Evolutionary conservation across 2,888 invertebrate species (phyloP).

Genomic region (Leucoptera coffeella): DNA sequence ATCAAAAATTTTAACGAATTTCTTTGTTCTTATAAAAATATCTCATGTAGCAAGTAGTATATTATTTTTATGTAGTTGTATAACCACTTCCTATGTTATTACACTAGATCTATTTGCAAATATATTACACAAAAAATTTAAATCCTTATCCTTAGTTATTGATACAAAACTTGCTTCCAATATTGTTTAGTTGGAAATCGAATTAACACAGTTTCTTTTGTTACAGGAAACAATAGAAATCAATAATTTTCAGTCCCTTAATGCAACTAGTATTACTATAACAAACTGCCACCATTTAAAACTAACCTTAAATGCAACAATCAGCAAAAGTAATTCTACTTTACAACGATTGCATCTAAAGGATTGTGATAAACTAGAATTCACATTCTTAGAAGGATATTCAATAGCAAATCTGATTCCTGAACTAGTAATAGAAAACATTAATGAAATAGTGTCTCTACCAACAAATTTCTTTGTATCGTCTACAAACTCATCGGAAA

Average conservation of each 20-base stretch:
- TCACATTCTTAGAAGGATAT: slow-evolving; percentile 16
- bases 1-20: too few species aligned
- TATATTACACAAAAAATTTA: too few species aligned
- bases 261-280: slow-evolving; percentile 32
- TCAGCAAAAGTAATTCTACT: too few species aligned
- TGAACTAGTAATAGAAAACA: slow-evolving; percentile 37
- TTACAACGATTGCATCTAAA: slow-evolving; percentile 27
- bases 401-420: slow-evolving; percentile 30
- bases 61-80: too few species aligned
- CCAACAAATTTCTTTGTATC: slow-evolving; percentile 39
- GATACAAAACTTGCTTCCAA: too few species aligned
- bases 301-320: slow-evolving; percentile 38
- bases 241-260: slow-evolving; percentile 42
- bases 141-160: too few species aligned
- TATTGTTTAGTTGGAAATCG: too few species aligned
- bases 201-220: too few species aligned
- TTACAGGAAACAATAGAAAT: slow-evolving; percentile 47
- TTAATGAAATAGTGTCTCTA: slow-evolving; percentile 31
- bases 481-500: slow-evolving; percentile 25
- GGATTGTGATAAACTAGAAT: slow-evolving; percentile 27
- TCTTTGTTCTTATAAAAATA: too few species aligned
- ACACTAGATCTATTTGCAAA: too few species aligned
- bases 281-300: slow-evolving; percentile 40
- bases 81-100: too few species aligned
- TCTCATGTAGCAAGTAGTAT: too few species aligned